Conservation (phyloP, 2,888 invertebrate genomes). For the Drosophila tripunctata region DNA sequence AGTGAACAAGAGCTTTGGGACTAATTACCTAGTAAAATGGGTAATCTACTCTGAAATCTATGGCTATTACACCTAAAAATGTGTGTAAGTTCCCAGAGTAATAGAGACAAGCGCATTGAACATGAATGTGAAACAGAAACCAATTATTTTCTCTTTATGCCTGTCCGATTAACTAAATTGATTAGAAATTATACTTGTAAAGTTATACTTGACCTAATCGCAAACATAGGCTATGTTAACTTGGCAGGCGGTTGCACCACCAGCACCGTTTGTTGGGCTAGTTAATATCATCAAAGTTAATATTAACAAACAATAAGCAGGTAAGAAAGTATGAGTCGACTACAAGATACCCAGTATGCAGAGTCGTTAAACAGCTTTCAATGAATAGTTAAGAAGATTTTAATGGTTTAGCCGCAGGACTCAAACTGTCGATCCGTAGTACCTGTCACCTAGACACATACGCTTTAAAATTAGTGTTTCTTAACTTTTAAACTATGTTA, state of each 20-base stretch:
- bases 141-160: conserved; percentile 74
- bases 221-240: conserved; percentile 47
- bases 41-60: not conserved
- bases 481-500: no score
- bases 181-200: conserved; percentile 69
- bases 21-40: conserved; percentile 1
- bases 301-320: conserved; percentile 15
- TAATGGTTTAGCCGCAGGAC: no score
- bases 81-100: conserved; percentile 68
- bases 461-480: no score
- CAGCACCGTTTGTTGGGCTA: no score
- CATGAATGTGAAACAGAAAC: conserved; percentile 66
- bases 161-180: conserved; percentile 68
- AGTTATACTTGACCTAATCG: conserved; percentile 39
- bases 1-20: not conserved
- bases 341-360: no score
- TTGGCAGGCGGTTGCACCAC: conserved; percentile 31
- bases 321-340: conserved; percentile 25
- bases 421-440: no score
- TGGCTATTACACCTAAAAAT: conserved; percentile 44
- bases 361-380: no score
- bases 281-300: conserved; percentile 41
- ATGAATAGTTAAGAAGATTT: no score
- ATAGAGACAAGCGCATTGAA: conserved; percentile 41
- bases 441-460: no score